Base-by-base conservation (phyloP, 2,888 invertebrate genomes). In the Sympetrum striolatum region DNA sequence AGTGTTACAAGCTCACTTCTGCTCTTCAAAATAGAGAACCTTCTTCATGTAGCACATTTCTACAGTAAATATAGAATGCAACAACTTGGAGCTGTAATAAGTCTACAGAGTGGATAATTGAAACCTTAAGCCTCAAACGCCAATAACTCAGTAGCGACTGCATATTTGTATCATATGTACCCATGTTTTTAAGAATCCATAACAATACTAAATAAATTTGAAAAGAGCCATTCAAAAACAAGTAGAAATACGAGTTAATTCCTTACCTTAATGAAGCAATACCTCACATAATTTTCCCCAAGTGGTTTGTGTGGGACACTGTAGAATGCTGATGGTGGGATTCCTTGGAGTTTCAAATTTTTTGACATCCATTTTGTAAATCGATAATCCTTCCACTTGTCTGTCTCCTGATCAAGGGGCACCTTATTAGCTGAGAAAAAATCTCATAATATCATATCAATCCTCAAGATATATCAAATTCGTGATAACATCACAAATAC, bases 331-430 rank as follows among this genome's bases (percentile, higher is more conserved):
- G 97, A 97, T 0, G 98, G 98, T 2, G 99, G 99, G 92, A 99
- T 99, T 15, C 98, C 97, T 92, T 98, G 97, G 31, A 99, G 94
- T 80, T 98, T 98, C 92, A 98, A 96, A 93, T 98, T 97, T 93
- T 97, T 98, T 0, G 97, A 97, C 95, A 99, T 96, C 97, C 99
- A 99, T 94, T 98, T 98, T 0, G 98, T 98, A 94, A 99, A 99
- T 92, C 96, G 96, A 93, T 98, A 98, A 94, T 99, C 99, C 91
- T 96, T 96, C 92, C 96, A 95, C 92, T 95, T 95, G 93, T 98
- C 98, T 0, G 93, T 94, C 93, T 98, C 98, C 0, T 95, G 93
- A 1, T 95, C 95, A 14, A 98, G 94, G 93, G 97, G 96, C 10
- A 97, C 95, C 93, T 96, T 96, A 35, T 95, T 94, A 64, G 94